Conservation (phyloP, 2,797 vertebrate species). For the Sandelia bainsii region DNA sequence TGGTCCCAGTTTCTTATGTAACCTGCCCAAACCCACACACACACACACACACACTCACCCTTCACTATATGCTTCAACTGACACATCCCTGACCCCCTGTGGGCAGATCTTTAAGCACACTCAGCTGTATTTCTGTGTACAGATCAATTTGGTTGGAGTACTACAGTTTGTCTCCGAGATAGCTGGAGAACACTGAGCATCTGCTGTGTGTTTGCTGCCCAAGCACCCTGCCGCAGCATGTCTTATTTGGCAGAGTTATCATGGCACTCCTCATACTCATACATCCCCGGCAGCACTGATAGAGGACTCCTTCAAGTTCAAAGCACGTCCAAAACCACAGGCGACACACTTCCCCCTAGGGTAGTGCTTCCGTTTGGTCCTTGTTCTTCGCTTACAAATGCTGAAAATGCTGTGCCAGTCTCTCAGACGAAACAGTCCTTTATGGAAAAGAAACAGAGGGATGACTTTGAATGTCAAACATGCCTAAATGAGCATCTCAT, state of each 20-base stretch:
- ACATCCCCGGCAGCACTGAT: slow-evolving; percentile 62
- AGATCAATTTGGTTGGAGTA: slow-evolving; percentile 64
- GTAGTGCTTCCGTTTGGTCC: slow-evolving; percentile 52
- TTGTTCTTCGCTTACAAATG: slow-evolving; percentile 47
- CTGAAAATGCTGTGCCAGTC: slow-evolving; percentile 44
- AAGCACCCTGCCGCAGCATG: slow-evolving; percentile 36
- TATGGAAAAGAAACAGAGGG: slow-evolving; percentile 46
- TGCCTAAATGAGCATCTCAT: slow-evolving; percentile 49
- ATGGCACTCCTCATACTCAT: slow-evolving; percentile 36
- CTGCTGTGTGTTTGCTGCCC: slow-evolving; percentile 59
- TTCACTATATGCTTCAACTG: slow-evolving; percentile 51
- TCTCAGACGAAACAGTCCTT: slow-evolving; percentile 42
- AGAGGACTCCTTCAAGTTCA: slow-evolving; percentile 72
- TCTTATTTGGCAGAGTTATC: slow-evolving; percentile 69
- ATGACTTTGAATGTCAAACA: slow-evolving; percentile 50
- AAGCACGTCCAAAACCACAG: slow-evolving; percentile 69
- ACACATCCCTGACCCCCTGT: slow-evolving; percentile 64
- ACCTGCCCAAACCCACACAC: too few relatives aligned
- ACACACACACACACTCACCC: too few relatives aligned
- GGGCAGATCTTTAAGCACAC: slow-evolving; percentile 61
- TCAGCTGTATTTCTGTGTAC: slow-evolving; percentile 65
- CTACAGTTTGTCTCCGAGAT: slow-evolving; percentile 57
- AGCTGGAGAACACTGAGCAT: slow-evolving; percentile 65
- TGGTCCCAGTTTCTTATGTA: slow-evolving; percentile 45
- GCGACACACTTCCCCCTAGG: slow-evolving; percentile 52